Evolutionary conservation across 2,888 invertebrate genomes (phyloP), one percentile per base, ranked within the genome.

Genomic region (Ypsolopha sequella): DNA sequence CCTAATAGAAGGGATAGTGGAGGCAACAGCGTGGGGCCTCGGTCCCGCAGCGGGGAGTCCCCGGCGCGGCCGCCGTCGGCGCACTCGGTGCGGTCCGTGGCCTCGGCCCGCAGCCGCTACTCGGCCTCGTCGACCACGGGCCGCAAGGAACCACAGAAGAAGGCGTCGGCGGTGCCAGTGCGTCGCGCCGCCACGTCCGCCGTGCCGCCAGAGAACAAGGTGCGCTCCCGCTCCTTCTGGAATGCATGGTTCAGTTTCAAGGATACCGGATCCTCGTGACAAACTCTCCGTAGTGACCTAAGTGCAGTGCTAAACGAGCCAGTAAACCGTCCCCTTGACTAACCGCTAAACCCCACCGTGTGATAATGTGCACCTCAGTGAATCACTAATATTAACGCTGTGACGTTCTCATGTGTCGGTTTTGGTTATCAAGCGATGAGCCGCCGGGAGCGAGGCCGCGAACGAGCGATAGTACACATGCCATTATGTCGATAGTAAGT

Each of bases 171-270:
- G 60, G 82, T 65, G 74, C 87, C 71, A 49, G 66, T 52, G 51
- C 68, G 58, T 58, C 76, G 70, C 73, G 67, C 61, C 71, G 74
- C 68, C 67, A 59, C 62, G 58, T 13, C 73, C 79, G 65, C 65
- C 56, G 84, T 55, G 71, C 76, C 56, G 67, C 76, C 58, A 73
- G 90, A 89, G 72, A 66, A 73, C 71, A 92, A 93, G 92, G 92
- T 93, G 91, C 92, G 93, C 77, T 70, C 80, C 66, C 88, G 89
- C 76, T 88, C 89, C 79, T 91, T 91, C 88, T 92, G 91, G 92
- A 89, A 88, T 85, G 51, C 61, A 55, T 80, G 75, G 76, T 80
- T 90, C 88, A 56, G 50, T 53, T 60, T 59, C 58, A 62, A 61
- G 57, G 61, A 61, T 56, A 58, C 57, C 58, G 56, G 53, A 58